Evolutionary conservation across 2,888 invertebrate genomes (phyloP), one percentile per base, ranked within the genome.

Genomic region (Carterocephalus palaemon): DNA sequence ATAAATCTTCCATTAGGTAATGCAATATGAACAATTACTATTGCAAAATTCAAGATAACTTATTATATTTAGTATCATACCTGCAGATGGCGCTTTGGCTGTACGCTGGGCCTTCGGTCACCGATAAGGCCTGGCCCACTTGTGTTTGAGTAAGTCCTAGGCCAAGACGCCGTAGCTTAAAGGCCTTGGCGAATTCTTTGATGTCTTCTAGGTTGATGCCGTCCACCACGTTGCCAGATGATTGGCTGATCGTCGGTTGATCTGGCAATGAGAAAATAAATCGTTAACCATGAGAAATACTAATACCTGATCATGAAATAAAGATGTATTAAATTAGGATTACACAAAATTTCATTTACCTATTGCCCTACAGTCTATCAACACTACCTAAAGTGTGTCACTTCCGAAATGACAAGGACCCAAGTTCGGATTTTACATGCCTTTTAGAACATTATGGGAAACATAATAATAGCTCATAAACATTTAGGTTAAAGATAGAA

Each of bases 41-140:
- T n/a, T n/a, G n/a, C n/a, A n/a, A n/a, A n/a, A n/a, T n/a, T n/a
- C n/a, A n/a, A n/a, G n/a, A n/a, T n/a, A n/a, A n/a, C n/a, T n/a
- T n/a, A n/a, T n/a, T n/a, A n/a, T n/a, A n/a, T n/a, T n/a, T n/a
- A n/a, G n/a, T n/a, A n/a, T 29, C 54, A 88, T 89, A 98, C 98
- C 98, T 96, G 95, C 98, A 99, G 78, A 99, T 99, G 62, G 98
- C 98, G 83, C 97, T 97, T 90, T 99, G 98, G 85, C 97, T 98
- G 85, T 99, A 99, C 37, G 98, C 97, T 19, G 98, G 98, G 41
- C 98, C 98, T 85, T 98, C 98, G 12, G 97, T 97, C 46, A 97
- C 94, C 53, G 96, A 97, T 6, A 98, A 88, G 24, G 98, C 97
- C 81, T 98, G 98, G n/a, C 97, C 96, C 41, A 97, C 96, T 88